phyloP scores from a whole-genome alignment of 2,888 invertebrate species.

The Dione juno region DNA sequence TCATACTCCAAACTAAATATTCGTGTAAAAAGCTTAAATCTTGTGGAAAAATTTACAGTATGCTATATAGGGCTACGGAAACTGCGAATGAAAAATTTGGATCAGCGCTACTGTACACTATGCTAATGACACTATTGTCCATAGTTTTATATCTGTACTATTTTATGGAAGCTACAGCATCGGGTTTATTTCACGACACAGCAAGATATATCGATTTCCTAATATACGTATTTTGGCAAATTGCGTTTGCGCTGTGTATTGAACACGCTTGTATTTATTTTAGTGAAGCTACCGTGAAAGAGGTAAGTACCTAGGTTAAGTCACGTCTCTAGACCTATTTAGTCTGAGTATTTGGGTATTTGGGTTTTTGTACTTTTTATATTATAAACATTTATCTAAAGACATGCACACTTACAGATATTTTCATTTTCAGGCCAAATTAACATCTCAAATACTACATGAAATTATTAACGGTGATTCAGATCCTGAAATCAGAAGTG shows the following conservation, averaged over 20 bases:
- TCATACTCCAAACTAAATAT: slow-evolving; percentile 55
- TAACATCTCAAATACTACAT: slow-evolving; percentile 57
- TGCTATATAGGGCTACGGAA: slow-evolving; percentile 54
- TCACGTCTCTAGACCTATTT: too few species aligned
- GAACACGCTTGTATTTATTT: slow-evolving; percentile 56
- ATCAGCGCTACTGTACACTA: slow-evolving; percentile 55
- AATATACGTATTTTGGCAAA: slow-evolving; percentile 64
- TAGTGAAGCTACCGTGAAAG: slow-evolving; percentile 56
- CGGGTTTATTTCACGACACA: slow-evolving; percentile 62
- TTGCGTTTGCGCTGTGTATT: slow-evolving; percentile 54
- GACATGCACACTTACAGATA: too few species aligned
- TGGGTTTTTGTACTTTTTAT: too few species aligned
- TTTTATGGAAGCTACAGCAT: slow-evolving; percentile 72
- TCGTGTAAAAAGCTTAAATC: slow-evolving; percentile 60
- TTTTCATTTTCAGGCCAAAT: slow-evolving; percentile 58
- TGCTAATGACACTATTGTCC: slow-evolving; percentile 53
- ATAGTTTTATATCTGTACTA: slow-evolving; percentile 66
- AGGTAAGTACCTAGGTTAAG: too few species aligned
- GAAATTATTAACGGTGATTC: slow-evolving; percentile 64
- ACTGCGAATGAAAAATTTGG: slow-evolving; percentile 58
- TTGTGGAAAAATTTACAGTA: slow-evolving; percentile 61
- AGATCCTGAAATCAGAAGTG: slow-evolving; percentile 55
- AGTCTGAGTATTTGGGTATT: too few species aligned
- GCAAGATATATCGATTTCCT: slow-evolving; percentile 59
- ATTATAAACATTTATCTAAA: background rate